These are phyloP conservation scores for human (Homo sapiens) DNA, from an alignment of 2,113 vertebrate species.

Conservation along the genomic window GRCh38 chr16:54882501-54883000, in stretches of 20 bases:
- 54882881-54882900: not conserved
- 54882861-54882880: not conserved
- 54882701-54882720: not conserved
- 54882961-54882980: not conserved
- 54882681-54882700: not conserved
- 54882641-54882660: not conserved
- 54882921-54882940: not conserved
- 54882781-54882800: not conserved
- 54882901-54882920: not conserved
- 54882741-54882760: not conserved
- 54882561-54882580: not conserved
- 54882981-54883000: not conserved
- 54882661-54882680: not conserved
- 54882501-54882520: not conserved
- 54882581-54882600: not conserved
- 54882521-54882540: not conserved
- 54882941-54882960: not conserved
- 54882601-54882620: not conserved
- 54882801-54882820: not conserved
- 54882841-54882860: not conserved
- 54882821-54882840: not conserved
- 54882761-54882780: not conserved
- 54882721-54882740: not conserved
- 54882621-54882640: not conserved
- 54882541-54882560: no score